A percentile compares a stretch with the other conserved stretches of the same genome.
phyloP scores from a whole-genome alignment of 2,888 invertebrate genomes.

The Sphaerophoria taeniata region DNA sequence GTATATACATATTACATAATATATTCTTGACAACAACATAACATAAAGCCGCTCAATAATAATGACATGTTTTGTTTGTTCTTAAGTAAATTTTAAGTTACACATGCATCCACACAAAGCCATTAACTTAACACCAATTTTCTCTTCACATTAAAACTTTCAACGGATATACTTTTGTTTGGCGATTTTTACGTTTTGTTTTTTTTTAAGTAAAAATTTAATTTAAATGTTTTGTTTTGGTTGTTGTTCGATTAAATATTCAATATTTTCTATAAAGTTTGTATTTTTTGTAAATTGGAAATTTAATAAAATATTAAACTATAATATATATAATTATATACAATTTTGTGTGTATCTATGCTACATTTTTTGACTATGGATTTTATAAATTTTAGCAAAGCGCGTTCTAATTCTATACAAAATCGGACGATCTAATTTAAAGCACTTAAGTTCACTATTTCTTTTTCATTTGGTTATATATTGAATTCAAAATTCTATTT shows the following conservation, averaged over 20 bases:
- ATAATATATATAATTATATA: neutral
- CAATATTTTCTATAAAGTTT: slow-evolving; percentile 38
- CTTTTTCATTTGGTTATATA: no score
- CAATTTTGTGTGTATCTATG: slow-evolving; percentile 9
- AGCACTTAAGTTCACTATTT: slow-evolving; percentile 67
- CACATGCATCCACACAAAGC: neutral
- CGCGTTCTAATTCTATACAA: slow-evolving; percentile 53
- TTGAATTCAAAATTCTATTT: no score
- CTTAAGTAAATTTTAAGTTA: neutral
- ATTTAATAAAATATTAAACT: slow-evolving; percentile 43
- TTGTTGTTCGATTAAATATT: slow-evolving; percentile 25
- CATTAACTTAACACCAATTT: neutral
- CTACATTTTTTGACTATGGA: neutral
- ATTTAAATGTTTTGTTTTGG: neutral
- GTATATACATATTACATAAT: neutral
- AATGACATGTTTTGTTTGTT: neutral
- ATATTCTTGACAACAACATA: neutral
- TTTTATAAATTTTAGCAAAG: slow-evolving; percentile 55
- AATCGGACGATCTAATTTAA: slow-evolving; percentile 69
- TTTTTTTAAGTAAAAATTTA: neutral
- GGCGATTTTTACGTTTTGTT: neutral
- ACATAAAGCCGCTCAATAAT: neutral
- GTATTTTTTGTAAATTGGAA: slow-evolving; percentile 60
- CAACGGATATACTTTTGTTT: neutral
- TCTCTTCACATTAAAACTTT: neutral